Conservation (phyloP, 2,113 vertebrate genomes). For the Crotalus helleri region DNA sequence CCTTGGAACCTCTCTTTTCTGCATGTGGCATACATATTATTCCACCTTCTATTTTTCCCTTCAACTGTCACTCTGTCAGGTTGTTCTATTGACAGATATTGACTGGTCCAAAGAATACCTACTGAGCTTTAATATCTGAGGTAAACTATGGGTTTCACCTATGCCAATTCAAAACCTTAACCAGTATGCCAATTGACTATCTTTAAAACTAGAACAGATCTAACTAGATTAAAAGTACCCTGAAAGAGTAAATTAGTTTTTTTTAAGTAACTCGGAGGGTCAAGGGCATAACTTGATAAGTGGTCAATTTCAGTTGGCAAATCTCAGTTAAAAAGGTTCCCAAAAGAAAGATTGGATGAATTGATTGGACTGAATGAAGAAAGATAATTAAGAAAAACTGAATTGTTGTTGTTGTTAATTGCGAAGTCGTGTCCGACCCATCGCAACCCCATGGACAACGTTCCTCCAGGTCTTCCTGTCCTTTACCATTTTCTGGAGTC, state of each 20-base stretch:
- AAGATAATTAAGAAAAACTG: too few relatives aligned
- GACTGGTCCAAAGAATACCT: not conserved
- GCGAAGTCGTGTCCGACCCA: too few relatives aligned
- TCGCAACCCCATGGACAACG: too few relatives aligned
- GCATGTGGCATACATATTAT: not conserved
- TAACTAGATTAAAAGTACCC: not conserved
- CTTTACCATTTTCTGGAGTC: too few relatives aligned
- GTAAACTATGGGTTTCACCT: not conserved
- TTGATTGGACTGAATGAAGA: not conserved
- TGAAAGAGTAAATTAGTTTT: not conserved
- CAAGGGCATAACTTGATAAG: conserved; percentile 8
- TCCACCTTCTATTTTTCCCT: not conserved
- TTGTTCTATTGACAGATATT: not conserved
- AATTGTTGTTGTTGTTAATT: too few relatives aligned
- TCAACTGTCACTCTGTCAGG: not conserved
- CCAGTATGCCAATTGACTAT: not conserved
- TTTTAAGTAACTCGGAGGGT: not conserved
- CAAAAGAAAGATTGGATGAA: too few relatives aligned
- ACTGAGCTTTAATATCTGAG: not conserved
- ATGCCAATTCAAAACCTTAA: not conserved
- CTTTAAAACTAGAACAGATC: not conserved
- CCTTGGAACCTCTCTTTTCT: not conserved
- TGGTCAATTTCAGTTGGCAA: not conserved
- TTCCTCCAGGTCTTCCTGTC: too few relatives aligned
- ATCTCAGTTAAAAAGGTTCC: not conserved